Percentiles rank a stretch among this genome's conserved stretches.
Conservation (phyloP, 2,888 invertebrate species). For the Apamea epomidion region DNA sequence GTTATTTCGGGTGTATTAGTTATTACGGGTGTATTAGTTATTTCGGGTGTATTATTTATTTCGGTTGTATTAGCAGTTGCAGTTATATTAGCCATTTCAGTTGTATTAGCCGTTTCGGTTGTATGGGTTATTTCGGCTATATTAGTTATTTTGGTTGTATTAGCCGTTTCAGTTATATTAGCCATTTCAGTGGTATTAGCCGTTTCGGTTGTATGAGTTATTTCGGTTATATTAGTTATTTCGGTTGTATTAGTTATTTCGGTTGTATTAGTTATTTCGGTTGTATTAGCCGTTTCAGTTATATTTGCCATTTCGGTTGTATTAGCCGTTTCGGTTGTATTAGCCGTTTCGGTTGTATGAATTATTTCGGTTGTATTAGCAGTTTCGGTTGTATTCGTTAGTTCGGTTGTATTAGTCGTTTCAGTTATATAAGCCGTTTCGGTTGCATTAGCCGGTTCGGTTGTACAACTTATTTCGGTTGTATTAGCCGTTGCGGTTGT, state of each 20-base stretch:
- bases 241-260: neutral
- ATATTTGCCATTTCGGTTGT: neutral
- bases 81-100: neutral
- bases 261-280: neutral
- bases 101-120: neutral
- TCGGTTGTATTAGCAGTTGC: neutral
- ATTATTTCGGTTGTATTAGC: neutral
- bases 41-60: neutral
- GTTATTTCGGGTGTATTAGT: neutral
- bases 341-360: neutral
- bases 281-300: neutral
- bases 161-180: neutral
- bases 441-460: neutral
- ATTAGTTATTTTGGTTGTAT: neutral
- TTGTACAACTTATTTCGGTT: neutral
- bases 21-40: neutral
- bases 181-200: neutral
- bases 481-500: neutral
- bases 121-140: neutral
- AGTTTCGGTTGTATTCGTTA: neutral
- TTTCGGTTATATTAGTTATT: neutral
- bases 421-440: neutral
- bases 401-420: slow-evolving; percentile 1
- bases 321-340: neutral
- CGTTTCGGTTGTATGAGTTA: neutral